Evolutionary conservation across 2,797 vertebrate species (phyloP).

Genomic region (Micromesistius poutassou): DNA sequence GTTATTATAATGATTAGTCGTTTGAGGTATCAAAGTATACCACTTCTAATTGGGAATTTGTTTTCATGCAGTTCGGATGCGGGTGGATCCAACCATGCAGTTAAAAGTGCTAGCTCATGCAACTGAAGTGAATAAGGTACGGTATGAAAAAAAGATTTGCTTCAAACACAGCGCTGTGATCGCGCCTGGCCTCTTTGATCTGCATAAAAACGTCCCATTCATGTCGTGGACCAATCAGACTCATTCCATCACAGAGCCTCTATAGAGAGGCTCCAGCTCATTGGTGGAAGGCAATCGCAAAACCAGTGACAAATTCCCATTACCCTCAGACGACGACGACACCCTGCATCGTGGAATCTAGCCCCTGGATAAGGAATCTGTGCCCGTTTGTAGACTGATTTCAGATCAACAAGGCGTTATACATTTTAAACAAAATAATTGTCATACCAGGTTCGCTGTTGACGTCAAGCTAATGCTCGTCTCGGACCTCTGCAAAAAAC

Average conservation of each 20-base stretch:
- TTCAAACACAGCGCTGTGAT: background rate
- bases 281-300: background rate
- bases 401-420: background rate
- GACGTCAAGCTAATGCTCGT: background rate
- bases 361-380: background rate
- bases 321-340: background rate
- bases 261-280: background rate
- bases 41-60: background rate
- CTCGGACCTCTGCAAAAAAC: background rate
- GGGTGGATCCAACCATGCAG: background rate
- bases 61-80: background rate
- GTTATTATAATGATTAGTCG: background rate
- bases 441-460: background rate
- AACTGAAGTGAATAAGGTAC: background rate
- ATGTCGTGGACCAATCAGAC: background rate
- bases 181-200: background rate
- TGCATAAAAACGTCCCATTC: background rate
- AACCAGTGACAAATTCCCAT: background rate
- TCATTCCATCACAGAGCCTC: background rate
- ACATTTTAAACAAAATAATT: background rate
- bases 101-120: background rate
- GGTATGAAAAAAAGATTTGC: background rate
- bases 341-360: background rate
- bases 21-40: background rate
- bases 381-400: background rate